Conservation (phyloP, 1,140 invertebrate genomes). For the Formica exsecta region DNA sequence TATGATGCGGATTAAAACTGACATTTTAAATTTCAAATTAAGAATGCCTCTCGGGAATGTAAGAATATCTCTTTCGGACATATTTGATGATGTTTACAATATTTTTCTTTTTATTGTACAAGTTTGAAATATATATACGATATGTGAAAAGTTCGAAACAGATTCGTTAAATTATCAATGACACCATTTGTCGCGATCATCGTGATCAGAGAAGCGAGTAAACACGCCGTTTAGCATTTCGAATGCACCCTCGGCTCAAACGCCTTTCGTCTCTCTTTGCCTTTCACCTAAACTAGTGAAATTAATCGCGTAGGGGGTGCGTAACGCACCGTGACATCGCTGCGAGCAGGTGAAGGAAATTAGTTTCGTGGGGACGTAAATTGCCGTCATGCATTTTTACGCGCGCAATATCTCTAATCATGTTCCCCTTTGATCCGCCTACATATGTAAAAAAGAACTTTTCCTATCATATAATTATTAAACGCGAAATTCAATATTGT, state of each 20-base stretch:
- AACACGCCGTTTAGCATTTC: conserved; percentile 71
- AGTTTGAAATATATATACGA: neutral
- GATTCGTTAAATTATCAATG: conserved; percentile 25
- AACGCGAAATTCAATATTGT: neutral
- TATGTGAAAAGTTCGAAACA: neutral
- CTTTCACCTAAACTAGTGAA: conserved; percentile 54
- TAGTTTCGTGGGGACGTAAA: conserved; percentile 51
- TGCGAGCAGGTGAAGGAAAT: conserved; percentile 81
- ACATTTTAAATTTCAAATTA: neutral
- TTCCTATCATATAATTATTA: conserved; percentile 9
- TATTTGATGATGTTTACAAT: neutral
- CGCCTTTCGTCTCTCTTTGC: conserved; percentile 46
- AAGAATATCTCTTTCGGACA: neutral
- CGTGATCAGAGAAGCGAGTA: conserved; percentile 67
- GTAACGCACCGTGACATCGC: conserved; percentile 79
- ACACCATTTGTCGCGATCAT: conserved; percentile 24
- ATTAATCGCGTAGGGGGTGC: conserved; percentile 77
- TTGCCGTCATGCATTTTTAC: conserved; percentile 18
- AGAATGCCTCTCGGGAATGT: neutral
- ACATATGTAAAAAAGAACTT: neutral
- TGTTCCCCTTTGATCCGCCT: neutral
- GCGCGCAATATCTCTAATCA: conserved; percentile 13
- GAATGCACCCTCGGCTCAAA: conserved; percentile 2
- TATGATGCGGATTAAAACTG: neutral
- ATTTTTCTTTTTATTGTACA: neutral